Evolutionary conservation across 2,888 invertebrate species (phyloP), one percentile per base, ranked within the genome.

Genomic region (Hydraecia micacea): DNA sequence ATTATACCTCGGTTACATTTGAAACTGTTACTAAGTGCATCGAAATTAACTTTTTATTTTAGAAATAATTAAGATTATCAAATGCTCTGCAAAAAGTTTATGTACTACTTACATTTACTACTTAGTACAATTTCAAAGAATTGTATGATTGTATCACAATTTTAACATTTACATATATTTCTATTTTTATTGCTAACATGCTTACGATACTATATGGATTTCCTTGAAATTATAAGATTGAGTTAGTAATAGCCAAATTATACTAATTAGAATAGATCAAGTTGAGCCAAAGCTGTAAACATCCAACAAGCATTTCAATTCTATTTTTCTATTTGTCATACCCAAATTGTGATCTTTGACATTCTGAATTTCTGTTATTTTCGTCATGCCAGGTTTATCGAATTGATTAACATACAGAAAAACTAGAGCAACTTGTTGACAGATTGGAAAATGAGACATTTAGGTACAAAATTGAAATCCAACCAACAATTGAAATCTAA

Each of bases 181-280:
- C 13, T 9, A 39, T 49, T 75, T 69, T 42, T 42, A 36, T 36
- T 63, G 32, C 18, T 18, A 28, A 42, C 42, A 11, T 52, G 25
- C 32, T 21, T 68, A 28, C 32, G 18, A 9, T 18, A 32, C 5
- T 25, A 68, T 52, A 13, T 65, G 21, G n/a, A 7, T 49, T 55
- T 82, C 80, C 84, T 84, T 82, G 84, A 79, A 73, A 39, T 65
- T 46, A 73, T 32, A 73, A 39, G 15, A 32, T 60, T 63, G 36
- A 11, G 13, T 65, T 73, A 58, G 49, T 55, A 70, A 82, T 80
- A 4, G 46, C 11, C 5, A 18, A 63, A 80, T 82, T 82, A 84
- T 84, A 63, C 80, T 42, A 84, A 84, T 68, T n/a, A 6, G 18
- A 81, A 52, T 4, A 67, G 1, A 72, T 49, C 55, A 42, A 42